A percentile compares a stretch with the other conserved stretches of the same genome.
Conservation (phyloP, 2,888 invertebrate genomes). For the Caenorhabditis parvicauda region DNA sequence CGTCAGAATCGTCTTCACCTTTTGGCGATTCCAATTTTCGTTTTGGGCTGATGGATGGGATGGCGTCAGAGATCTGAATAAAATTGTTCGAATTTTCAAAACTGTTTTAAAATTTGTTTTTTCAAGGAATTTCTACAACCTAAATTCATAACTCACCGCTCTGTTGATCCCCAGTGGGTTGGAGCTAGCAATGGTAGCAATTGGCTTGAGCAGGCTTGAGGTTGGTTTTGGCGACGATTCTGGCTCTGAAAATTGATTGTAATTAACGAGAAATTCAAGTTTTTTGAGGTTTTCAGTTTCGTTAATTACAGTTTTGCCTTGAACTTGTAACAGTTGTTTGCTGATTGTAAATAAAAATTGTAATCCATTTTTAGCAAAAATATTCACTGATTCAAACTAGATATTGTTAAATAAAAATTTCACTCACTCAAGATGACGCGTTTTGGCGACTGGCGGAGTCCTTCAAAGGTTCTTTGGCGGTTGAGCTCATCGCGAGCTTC, state of each 20-base stretch:
- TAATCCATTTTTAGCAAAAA: background rate
- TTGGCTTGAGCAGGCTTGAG: too few relatives aligned
- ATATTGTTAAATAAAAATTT: too few relatives aligned
- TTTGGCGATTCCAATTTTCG: conserved; percentile 16
- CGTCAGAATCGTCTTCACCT: conserved; percentile 26
- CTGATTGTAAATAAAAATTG: background rate
- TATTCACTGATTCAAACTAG: too few relatives aligned
- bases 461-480: conserved; percentile 12
- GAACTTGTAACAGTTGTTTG: background rate
- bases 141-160: conserved; percentile 15
- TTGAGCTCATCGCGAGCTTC: conserved; percentile 50
- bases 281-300: background rate
- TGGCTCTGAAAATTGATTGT: conserved; percentile 2
- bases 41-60: background rate
- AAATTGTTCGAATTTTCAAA: too few relatives aligned
- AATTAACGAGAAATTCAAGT: background rate
- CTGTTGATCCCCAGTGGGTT: conserved; percentile 19
- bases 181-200: too few relatives aligned
- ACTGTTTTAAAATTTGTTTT: too few relatives aligned
- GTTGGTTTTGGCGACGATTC: conserved; percentile 11
- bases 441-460: too few relatives aligned
- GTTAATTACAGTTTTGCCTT: too few relatives aligned
- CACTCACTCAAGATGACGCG: too few relatives aligned
- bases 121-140: too few relatives aligned
- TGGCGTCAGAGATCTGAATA: conserved; percentile 13